Evolutionary conservation across 2,888 invertebrate genomes (phyloP).

Genomic region (Pollenia griseotomentosa): DNA sequence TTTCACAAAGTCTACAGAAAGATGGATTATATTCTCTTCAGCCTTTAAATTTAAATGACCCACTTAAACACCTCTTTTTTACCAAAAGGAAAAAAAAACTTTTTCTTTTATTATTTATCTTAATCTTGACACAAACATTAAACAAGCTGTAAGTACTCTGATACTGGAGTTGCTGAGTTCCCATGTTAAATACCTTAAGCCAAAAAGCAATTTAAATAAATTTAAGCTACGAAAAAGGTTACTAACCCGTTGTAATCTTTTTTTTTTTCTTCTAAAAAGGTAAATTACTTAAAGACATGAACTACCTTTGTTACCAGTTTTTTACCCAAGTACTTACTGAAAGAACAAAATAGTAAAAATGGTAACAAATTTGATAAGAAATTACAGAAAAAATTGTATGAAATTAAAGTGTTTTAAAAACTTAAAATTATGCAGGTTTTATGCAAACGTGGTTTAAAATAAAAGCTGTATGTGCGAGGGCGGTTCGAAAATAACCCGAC

Average conservation of each 20-base stretch:
- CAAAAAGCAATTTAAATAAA: not conserved
- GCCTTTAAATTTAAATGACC: conserved; percentile 49
- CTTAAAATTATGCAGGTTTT: conserved; percentile 45
- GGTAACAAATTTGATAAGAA: conserved; percentile 57
- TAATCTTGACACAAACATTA: conserved; percentile 37
- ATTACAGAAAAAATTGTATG: not conserved
- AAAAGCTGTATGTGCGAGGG: not conserved
- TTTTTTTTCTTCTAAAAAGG: not conserved
- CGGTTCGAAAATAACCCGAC: not conserved
- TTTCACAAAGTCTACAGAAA: not conserved
- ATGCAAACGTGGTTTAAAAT: not conserved
- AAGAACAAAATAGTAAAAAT: conserved; percentile 31
- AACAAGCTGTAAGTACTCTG: conserved; percentile 17
- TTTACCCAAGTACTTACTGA: not conserved
- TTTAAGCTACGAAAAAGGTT: conserved; percentile 34
- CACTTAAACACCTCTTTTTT: conserved; percentile 41
- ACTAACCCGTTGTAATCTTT: conserved; percentile 45
- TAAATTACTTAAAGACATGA: conserved; percentile 24
- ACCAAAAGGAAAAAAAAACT: conserved; percentile 47
- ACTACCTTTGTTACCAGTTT: not conserved
- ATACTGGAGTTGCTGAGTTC: conserved; percentile 30
- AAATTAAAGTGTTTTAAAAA: conserved; percentile 12
- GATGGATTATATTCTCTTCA: conserved; percentile 14
- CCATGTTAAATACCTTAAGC: not conserved
- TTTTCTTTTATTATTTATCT: conserved; percentile 56